These are phyloP conservation scores for Eulemur mongoz DNA, from an alignment of 2,797 vertebrate genomes.

Conservation along the genomic window DNA sequence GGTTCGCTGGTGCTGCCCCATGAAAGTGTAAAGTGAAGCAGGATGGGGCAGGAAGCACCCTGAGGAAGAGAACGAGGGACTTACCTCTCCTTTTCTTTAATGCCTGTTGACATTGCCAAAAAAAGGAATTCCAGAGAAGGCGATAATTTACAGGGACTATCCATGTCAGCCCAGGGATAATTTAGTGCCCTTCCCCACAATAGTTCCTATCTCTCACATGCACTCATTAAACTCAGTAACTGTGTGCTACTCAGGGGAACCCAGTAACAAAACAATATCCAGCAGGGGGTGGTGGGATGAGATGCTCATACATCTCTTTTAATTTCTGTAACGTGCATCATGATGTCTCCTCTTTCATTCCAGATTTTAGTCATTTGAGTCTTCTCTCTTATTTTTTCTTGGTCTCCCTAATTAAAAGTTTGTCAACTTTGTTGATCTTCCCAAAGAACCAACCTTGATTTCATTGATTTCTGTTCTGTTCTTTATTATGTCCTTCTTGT, in stretches of 20 bases:
- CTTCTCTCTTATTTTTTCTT: neutral
- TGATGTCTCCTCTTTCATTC: neutral
- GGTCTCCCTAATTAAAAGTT: neutral
- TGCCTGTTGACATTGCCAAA: neutral
- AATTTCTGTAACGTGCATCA: neutral
- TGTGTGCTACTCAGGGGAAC: neutral
- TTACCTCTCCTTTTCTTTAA: neutral
- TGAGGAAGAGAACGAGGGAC: neutral
- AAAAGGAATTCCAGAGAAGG: neutral
- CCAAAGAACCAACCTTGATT: conserved; percentile 22
- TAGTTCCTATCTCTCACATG: neutral
- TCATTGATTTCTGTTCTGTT: neutral
- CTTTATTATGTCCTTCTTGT: neutral
- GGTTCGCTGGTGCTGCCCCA: neutral
- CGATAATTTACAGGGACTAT: neutral
- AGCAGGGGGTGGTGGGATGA: neutral
- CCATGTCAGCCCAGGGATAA: neutral
- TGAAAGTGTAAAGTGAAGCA: neutral
- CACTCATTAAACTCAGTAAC: conserved; percentile 17
- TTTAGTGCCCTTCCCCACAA: neutral
- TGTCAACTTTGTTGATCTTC: conserved; percentile 6
- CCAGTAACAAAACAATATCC: neutral
- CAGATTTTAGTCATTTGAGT: neutral
- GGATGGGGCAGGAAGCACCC: neutral
- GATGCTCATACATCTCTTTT: neutral